phyloP scores from a whole-genome alignment of 2,888 invertebrate species.

The Sthenelais limicola region DNA sequence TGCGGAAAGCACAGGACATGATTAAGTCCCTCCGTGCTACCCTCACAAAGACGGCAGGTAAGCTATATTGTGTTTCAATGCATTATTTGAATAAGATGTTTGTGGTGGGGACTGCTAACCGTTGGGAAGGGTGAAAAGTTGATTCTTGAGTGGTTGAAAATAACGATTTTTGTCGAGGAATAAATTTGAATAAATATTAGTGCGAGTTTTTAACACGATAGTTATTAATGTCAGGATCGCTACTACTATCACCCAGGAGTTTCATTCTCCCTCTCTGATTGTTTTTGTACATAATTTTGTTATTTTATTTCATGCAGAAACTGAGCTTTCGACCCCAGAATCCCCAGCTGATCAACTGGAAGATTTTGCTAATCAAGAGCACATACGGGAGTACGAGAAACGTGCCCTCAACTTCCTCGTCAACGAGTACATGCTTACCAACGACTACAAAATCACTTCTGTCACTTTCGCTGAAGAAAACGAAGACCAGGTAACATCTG shows the following conservation, averaged over 20 bases:
- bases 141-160: too few relatives aligned
- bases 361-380: slow-evolving; percentile 54
- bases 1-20: slow-evolving; percentile 88
- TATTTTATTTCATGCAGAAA: too few relatives aligned
- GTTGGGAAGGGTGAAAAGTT: too few relatives aligned
- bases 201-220: too few relatives aligned
- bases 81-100: too few relatives aligned
- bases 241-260: too few relatives aligned
- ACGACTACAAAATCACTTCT: slow-evolving; percentile 88
- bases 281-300: too few relatives aligned
- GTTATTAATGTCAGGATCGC: too few relatives aligned
- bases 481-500: slow-evolving; percentile 83
- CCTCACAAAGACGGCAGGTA: slow-evolving; percentile 77
- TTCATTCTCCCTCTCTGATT: too few relatives aligned
- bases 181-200: too few relatives aligned
- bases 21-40: slow-evolving; percentile 86
- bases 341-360: slow-evolving; percentile 46
- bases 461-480: slow-evolving; percentile 94
- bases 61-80: neutral
- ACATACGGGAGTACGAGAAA: slow-evolving; percentile 83
- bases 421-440: slow-evolving; percentile 85
- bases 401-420: slow-evolving; percentile 88
- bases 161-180: too few relatives aligned
- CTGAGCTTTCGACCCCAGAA: slow-evolving; percentile 46
- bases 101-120: too few relatives aligned